Evolutionary conservation across 2,113 vertebrate genomes (phyloP), one percentile per base, ranked within the genome.

Genomic region (Indicator maculatus): DNA sequence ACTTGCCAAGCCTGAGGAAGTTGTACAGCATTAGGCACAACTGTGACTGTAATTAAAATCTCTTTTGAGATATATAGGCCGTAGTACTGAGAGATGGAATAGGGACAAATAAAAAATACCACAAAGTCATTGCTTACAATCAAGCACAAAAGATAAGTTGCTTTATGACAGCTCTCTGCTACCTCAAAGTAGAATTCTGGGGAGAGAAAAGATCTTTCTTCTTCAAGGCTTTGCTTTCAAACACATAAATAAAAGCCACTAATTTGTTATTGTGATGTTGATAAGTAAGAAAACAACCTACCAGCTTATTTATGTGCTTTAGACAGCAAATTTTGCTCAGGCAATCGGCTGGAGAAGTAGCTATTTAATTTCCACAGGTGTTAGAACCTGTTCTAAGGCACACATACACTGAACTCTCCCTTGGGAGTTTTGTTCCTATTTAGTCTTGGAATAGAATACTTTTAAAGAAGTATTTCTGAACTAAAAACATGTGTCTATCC

Each of bases 41-140:
- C 60, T 65, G 36, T 61, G 44, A 33, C 2, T 72, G 38, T 31
- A 90, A 90, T 79, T 95, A 86, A 95, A 95, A 26, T 18, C 45
- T 16, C 28, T 72, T 86, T 86, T 63, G 61, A 71, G 55, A 85
- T 63, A 95, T 87, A 78, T 67, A 94, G 91, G 91, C 61, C 91
- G 31, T 63, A 41, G 41, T 77, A 74, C 39, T 84, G 88, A 94
- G 44, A 95, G 88, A 93, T 78, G 45, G 88, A 96, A 88, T 88
- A 91, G 39, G 83, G 76, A 72, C 85, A 83, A 91, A 71, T 38
- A 2, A 47, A 53, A 82, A 90, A 55, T 39, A 15, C 1, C 17
- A 71, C 3, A 15, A 67, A 87, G 44, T 58, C 81, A 91, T 91
- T 93, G 81, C 89, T 83, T 85, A 55, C 70, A 85, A 91, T 82